phyloP scores from a whole-genome alignment of 2,888 invertebrate species.

The Troides aeacus region DNA sequence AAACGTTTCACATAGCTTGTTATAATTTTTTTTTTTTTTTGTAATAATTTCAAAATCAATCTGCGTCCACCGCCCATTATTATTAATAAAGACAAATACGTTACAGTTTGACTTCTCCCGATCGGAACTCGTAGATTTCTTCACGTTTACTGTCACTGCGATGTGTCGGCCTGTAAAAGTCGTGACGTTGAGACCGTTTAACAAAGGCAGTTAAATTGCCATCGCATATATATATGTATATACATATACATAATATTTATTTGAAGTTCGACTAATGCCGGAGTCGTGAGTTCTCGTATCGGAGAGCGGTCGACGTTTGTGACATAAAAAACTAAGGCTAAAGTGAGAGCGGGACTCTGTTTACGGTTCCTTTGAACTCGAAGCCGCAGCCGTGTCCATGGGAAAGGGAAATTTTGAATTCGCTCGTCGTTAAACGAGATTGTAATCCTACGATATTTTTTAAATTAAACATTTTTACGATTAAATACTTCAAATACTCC shows the following conservation, averaged over 20 bases:
- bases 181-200: constrained; percentile 12
- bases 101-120: constrained; percentile 41
- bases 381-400: constrained; percentile 28
- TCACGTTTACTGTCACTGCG: constrained; percentile 2
- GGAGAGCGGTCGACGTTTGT: constrained; percentile 39
- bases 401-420: constrained; percentile 27
- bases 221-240: not conserved
- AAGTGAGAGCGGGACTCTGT: constrained; percentile 43
- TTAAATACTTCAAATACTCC: not conserved
- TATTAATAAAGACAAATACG: constrained; percentile 38
- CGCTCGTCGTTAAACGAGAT: not conserved
- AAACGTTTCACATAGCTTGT: not conserved
- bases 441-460: not conserved
- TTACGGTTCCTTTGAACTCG: constrained; percentile 44
- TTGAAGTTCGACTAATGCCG: constrained; percentile 29
- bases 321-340: constrained; percentile 39
- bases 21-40: not conserved
- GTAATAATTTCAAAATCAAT: constrained; percentile 36
- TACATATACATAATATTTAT: constrained; percentile 16
- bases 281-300: constrained; percentile 32
- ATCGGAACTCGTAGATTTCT: constrained; percentile 28
- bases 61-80: constrained; percentile 39
- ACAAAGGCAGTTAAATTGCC: constrained; percentile 19
- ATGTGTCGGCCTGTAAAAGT: not conserved
- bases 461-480: constrained; percentile 28